Evolutionary conservation across 2,888 invertebrate species (phyloP).

Genomic region (Masnerella sp.): DNA sequence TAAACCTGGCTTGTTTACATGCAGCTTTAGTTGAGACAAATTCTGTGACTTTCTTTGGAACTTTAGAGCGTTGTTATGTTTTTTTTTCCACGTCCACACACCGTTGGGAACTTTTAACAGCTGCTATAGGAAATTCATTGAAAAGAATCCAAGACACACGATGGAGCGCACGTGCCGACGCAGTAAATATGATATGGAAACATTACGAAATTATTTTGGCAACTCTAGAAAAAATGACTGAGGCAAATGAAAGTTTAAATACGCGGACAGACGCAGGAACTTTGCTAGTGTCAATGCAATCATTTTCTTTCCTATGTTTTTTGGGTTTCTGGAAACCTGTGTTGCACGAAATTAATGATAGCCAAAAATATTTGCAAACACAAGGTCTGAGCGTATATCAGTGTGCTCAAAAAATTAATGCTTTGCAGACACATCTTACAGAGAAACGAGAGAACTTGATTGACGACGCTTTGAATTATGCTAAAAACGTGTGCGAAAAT

Average conservation of each 20-base stretch:
- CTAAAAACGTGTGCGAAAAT: no score
- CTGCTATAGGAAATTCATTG: constrained; percentile 24
- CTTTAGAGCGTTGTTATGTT: constrained; percentile 37
- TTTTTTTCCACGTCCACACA: constrained; percentile 17
- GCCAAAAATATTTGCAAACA: no score
- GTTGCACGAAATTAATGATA: no score
- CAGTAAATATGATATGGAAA: neutral
- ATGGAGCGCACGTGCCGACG: constrained; percentile 1
- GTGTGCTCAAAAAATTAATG: no score
- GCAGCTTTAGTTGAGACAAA: constrained; percentile 51
- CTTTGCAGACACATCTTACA: no score
- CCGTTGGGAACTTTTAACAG: no score
- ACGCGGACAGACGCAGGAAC: constrained; percentile 1
- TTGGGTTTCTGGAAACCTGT: constrained; percentile 17
- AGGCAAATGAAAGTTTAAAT: neutral
- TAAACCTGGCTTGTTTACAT: constrained; percentile 54
- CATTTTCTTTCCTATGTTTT: constrained; percentile 6
- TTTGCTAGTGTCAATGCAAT: neutral
- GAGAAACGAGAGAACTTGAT: no score
- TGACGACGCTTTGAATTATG: no score
- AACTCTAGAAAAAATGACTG: neutral
- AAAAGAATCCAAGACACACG: constrained; percentile 17
- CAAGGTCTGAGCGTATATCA: no score
- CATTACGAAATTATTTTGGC: neutral
- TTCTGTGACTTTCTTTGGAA: constrained; percentile 54